Evolutionary conservation across 2,888 invertebrate genomes (phyloP), one percentile per base, ranked within the genome.

Genomic region (Vesta saturnalis): DNA sequence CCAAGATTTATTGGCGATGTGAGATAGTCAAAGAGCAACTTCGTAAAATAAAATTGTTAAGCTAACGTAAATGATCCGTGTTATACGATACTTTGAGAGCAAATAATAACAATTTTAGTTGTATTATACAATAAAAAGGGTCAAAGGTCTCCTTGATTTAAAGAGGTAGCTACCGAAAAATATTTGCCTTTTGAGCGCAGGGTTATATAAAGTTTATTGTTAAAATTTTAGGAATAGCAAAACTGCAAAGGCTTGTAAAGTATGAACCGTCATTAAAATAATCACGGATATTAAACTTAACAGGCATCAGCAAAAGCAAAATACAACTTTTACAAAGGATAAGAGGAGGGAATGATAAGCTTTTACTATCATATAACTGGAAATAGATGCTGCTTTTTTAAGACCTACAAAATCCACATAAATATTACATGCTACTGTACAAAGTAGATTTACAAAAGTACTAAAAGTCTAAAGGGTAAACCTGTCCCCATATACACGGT

Each of bases 251-350:
- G 58, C 58, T 43, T 30, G 39, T 30, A 39, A 39, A 58, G 35
- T 35, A 58, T 30, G 35, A 58, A 35, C 58, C 58, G 49, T 49
- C 54, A 64, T 64, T 64, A 59, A 52, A 64, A 59, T 64, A 64
- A 64, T 58, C 59, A 35, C 30, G 12, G 22, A 15, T 39, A 19
- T 64, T 64, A 64, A 15, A 59, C 52, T 64, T 54, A 64, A 59
- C 59, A 43, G 47, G 52, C 21, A 59, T 52, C 64, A 49, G 21
- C 52, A 43, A 49, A 49, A 59, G 35, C 56, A 63, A 62, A 63
- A 43, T 43, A 47, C 56, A 63, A 63, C 55, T 64, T 64, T 64
- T 59, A 64, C 64, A 64, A 64, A 64, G 64, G 64, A 58, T 59
- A 58, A 59, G 54, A 43, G 59, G 35, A 16, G 19, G 21, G 43